Base-by-base conservation (phyloP, 2,113 vertebrate genomes). In the Tonatia bakeri region DNA sequence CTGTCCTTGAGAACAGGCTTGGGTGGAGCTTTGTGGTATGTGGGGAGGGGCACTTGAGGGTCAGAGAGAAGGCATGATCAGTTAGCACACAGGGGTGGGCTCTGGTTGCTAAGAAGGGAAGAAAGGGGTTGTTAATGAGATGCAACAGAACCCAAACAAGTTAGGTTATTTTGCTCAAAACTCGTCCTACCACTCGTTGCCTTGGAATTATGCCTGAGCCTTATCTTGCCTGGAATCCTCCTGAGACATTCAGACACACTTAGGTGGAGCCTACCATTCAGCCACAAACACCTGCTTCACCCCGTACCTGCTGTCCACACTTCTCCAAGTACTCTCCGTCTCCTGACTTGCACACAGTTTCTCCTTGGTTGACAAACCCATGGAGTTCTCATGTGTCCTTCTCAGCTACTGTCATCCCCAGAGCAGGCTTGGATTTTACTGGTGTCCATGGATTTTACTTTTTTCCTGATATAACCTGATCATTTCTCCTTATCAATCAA, bases 151-250 rank as follows among this genome's bases (percentile, higher is more conserved):
- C 3, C 73, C n/a, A 36, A 85, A 59, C 38, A 50, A 54, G 65
- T 38, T 70, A 36, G 61, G 7, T 56, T 65, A 7, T 26, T 81
- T 95, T 80, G 43, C 77, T 65, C 86, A 61, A 92, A 97, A 91
- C 73, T 65, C 17, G 59, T 90, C 80, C 75, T 40, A 45, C 75
- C 10, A 31, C 70, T 64, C 64, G 26, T 26, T 81, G 31, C 14
- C 26, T 24, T 90, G 75, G 38, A 90, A 80, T 36, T 38, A 56
- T 19, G n/a, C 50, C 26, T 16, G 59, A 17, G 13, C 26, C 38
- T 52, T 85, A 8, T 90, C 80, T 90, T 65, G n/a, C 73, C 61
- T 79, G 47, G 47, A 81, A 75, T 77, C 28, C 4, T 92, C 36
- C 0, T 6, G 67, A 87, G 77, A 81, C 15, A 54, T 16, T 45